phyloP scores from a whole-genome alignment of 2,888 invertebrate species.

The Fissipunctia ypsillon region DNA sequence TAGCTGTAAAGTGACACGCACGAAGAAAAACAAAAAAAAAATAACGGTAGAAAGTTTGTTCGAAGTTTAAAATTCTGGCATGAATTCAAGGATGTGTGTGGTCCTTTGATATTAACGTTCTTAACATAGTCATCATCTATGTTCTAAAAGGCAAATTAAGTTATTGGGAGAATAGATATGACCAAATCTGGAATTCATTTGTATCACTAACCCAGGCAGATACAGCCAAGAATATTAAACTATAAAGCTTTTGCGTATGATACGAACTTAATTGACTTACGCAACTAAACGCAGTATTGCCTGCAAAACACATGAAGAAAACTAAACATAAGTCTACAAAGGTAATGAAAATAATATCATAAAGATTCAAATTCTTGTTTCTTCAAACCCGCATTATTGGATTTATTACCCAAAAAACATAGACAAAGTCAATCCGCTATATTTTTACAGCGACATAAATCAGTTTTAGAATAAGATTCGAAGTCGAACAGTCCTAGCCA shows the following conservation, averaged over 20 bases:
- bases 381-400: slow-evolving; percentile 31
- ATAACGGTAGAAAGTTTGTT: slow-evolving; percentile 24
- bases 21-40: slow-evolving; percentile 47
- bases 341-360: slow-evolving; percentile 20
- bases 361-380: slow-evolving; percentile 24
- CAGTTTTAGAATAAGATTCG: slow-evolving; percentile 41
- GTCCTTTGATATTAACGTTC: not conserved
- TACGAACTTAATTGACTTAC: not conserved
- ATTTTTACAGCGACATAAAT: slow-evolving; percentile 57
- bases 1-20: slow-evolving; percentile 66
- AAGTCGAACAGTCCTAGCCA: slow-evolving; percentile 37
- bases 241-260: not conserved
- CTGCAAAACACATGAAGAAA: slow-evolving; percentile 7
- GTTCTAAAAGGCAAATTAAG: slow-evolving; percentile 15
- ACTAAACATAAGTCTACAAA: slow-evolving; percentile 7
- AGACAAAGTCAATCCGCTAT: slow-evolving; percentile 27
- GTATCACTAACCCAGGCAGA: slow-evolving; percentile 4
- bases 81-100: slow-evolving; percentile 20
- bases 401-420: slow-evolving; percentile 37
- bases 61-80: slow-evolving; percentile 24
- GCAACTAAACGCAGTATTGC: not conserved
- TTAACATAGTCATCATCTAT: not conserved
- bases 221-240: not conserved
- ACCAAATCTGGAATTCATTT: slow-evolving; percentile 7
- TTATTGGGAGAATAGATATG: slow-evolving; percentile 1